phyloP scores from a whole-genome alignment of 2,113 vertebrate species.

The Leucosticte australis region DNA sequence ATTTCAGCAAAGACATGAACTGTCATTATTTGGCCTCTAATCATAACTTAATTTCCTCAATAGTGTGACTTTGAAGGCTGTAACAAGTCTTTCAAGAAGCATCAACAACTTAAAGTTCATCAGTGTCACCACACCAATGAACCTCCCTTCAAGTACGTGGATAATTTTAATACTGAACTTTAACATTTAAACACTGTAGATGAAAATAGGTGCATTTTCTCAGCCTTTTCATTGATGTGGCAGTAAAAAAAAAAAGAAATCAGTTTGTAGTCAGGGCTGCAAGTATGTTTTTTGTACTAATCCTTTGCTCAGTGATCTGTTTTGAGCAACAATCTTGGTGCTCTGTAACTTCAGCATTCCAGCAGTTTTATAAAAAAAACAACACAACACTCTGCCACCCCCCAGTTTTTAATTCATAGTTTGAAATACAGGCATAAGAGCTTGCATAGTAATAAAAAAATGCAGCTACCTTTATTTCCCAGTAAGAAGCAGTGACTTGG shows the following conservation, averaged over 20 bases:
- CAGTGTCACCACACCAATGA: conserved; percentile 78
- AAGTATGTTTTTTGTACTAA: not conserved
- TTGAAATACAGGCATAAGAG: not conserved
- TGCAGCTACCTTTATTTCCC: not conserved
- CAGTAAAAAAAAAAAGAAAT: not conserved
- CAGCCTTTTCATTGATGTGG: not conserved
- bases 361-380: not conserved
- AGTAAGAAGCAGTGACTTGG: not conserved
- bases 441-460: not conserved
- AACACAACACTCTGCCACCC: rapidly evolving
- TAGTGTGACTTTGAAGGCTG: conserved; percentile 86
- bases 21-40: not conserved
- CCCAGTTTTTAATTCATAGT: not conserved
- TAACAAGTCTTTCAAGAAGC: conserved; percentile 83
- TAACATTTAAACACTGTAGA: not conserved
- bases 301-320: not conserved
- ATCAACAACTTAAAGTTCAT: conserved; percentile 86
- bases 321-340: not conserved
- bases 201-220: not conserved
- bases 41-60: conserved; percentile 25
- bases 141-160: conserved; percentile 83
- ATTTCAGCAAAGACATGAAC: not conserved
- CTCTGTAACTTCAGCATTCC: not conserved
- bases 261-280: not conserved
- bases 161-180: not conserved